These are phyloP conservation scores for Pogonomyrmex barbatus DNA, from an alignment of 1,140 invertebrate genomes.

Conservation along the genomic window DNA sequence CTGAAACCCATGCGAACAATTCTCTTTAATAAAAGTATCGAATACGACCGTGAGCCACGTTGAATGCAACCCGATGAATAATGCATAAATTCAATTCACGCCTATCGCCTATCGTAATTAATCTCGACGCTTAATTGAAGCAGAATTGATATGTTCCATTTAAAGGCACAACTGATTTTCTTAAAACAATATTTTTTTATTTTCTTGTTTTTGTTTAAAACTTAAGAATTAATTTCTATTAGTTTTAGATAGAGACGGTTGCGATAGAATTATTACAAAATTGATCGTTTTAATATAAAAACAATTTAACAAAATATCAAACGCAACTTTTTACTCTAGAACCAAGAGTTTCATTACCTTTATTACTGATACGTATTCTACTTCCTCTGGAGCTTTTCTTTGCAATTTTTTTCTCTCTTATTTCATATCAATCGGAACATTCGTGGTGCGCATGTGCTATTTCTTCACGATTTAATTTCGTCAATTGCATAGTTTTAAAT, in stretches of 20 bases:
- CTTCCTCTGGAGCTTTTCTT: slow-evolving; percentile 10
- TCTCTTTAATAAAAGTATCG: slow-evolving; percentile 44
- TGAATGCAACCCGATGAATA: slow-evolving; percentile 46
- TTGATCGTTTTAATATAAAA: slow-evolving; percentile 33
- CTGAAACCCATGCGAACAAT: slow-evolving; percentile 32
- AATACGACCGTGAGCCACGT: neutral
- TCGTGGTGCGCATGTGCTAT: neutral
- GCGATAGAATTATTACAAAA: neutral
- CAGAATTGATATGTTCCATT: slow-evolving; percentile 41
- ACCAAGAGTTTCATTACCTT: slow-evolving; percentile 30
- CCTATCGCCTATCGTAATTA: slow-evolving; percentile 36
- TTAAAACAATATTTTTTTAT: neutral
- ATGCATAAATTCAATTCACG: slow-evolving; percentile 52
- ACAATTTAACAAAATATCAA: slow-evolving; percentile 51
- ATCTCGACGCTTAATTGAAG: slow-evolving; percentile 54
- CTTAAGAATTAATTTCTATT: slow-evolving; percentile 39
- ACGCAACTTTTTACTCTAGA: slow-evolving; percentile 11
- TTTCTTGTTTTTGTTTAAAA: neutral
- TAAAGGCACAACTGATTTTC: neutral
- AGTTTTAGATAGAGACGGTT: neutral
- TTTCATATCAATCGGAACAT: slow-evolving; percentile 23
- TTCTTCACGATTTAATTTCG: slow-evolving; percentile 33
- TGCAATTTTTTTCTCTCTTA: neutral
- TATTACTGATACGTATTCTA: slow-evolving; percentile 11
- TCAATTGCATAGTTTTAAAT: neutral